phyloP scores from a whole-genome alignment of 2,797 vertebrate genomes.

The Heterohyrax brucei region DNA sequence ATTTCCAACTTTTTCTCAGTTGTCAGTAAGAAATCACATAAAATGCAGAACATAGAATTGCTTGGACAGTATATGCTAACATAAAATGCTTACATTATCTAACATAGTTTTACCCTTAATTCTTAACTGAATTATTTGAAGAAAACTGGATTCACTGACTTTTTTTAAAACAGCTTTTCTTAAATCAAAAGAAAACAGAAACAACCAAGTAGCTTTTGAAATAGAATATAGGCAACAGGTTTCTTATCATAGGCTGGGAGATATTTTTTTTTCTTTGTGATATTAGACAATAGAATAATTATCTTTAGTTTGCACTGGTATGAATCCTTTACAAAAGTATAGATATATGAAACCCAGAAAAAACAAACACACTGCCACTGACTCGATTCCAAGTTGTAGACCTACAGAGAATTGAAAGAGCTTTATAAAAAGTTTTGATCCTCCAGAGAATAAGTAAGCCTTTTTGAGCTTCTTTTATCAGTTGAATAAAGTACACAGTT shows the following conservation, averaged over 20 bases:
- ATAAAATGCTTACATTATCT: background rate
- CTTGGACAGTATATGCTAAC: background rate
- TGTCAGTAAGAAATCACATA: background rate
- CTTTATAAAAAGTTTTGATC: background rate
- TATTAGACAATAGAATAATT: background rate
- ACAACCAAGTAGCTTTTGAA: background rate
- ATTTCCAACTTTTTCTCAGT: conserved; percentile 20
- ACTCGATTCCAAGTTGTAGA: too few relatives aligned
- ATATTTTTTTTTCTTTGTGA: conserved; percentile 18
- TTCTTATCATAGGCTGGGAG: background rate
- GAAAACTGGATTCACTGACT: background rate
- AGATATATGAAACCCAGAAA: too few relatives aligned
- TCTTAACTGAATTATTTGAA: conserved; percentile 49
- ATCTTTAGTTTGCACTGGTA: background rate
- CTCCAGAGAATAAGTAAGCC: background rate
- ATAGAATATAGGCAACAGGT: background rate
- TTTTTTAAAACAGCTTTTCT: conserved; percentile 3
- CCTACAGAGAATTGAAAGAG: background rate
- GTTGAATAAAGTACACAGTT: background rate
- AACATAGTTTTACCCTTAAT: background rate
- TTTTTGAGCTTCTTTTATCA: background rate
- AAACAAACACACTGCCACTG: too few relatives aligned
- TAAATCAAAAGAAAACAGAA: background rate
- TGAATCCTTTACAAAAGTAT: conserved; percentile 14
- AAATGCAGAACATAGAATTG: conserved; percentile 48